phyloP scores from a whole-genome alignment of 2,113 vertebrate genomes.

The Grallaria varia region DNA sequence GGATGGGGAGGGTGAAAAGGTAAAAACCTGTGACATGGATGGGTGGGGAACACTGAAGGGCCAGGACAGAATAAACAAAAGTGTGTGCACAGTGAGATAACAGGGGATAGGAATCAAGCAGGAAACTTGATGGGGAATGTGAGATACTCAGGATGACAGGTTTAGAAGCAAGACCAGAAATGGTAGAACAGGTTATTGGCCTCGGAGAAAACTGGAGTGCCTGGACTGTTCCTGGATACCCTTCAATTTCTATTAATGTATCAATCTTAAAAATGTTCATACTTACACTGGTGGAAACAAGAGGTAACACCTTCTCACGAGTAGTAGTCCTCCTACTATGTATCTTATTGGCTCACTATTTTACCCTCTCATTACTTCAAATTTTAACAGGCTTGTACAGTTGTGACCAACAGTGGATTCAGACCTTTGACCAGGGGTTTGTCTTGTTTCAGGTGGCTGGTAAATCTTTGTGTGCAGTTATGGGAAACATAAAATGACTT shows the following conservation, averaged over 20 bases:
- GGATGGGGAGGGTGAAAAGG: background rate
- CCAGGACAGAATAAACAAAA: background rate
- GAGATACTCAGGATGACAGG: background rate
- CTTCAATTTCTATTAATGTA: background rate
- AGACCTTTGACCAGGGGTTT: background rate
- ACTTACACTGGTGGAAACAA: background rate
- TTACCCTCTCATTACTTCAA: background rate
- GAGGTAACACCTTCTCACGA: rapidly evolving
- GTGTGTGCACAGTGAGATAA: background rate
- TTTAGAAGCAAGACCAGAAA: background rate
- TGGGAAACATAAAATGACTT: slow-evolving; percentile 40
- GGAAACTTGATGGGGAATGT: background rate
- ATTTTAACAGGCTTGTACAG: background rate
- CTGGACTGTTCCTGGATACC: background rate
- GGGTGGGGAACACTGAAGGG: background rate
- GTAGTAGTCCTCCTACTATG: background rate
- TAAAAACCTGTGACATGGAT: rapidly evolving
- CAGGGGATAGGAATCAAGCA: background rate
- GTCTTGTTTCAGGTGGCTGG: background rate
- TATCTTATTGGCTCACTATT: background rate
- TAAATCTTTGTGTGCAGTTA: slow-evolving; percentile 23
- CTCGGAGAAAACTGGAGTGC: background rate
- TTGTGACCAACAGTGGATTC: background rate
- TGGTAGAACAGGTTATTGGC: background rate
- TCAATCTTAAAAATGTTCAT: background rate